phyloP scores from a whole-genome alignment of 2,797 vertebrate genomes.

The Tokudaia muenninki region DNA sequence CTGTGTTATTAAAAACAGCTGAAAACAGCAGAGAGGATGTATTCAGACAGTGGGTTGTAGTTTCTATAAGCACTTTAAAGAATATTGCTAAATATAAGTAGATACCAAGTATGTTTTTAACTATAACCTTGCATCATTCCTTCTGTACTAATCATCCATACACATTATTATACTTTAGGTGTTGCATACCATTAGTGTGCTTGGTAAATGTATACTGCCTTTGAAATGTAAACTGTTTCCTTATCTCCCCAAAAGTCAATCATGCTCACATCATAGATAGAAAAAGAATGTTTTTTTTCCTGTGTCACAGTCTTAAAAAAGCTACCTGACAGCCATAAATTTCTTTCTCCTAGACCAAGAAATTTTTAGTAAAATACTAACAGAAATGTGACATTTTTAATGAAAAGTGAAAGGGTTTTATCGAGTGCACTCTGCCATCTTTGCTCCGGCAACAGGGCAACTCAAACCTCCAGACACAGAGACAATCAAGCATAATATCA shows the following conservation, averaged over 20 bases:
- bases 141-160: slow-evolving; percentile 56
- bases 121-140: slow-evolving; percentile 42
- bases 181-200: slow-evolving; percentile 1
- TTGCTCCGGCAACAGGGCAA: no score
- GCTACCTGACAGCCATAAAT: slow-evolving; percentile 60
- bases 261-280: background rate
- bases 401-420: slow-evolving; percentile 51
- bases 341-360: slow-evolving; percentile 61
- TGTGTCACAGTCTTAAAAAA: slow-evolving; percentile 21
- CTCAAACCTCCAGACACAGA: no score
- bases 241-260: slow-evolving; percentile 45
- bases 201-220: slow-evolving; percentile 52
- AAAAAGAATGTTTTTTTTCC: slow-evolving; percentile 29
- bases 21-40: slow-evolving; percentile 61
- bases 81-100: slow-evolving; percentile 71
- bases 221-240: slow-evolving; percentile 49
- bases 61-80: slow-evolving; percentile 66
- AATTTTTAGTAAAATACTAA: slow-evolving; percentile 74
- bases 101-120: background rate
- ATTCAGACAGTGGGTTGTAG: slow-evolving; percentile 56
- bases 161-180: slow-evolving; percentile 47
- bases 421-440: no score
- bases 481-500: no score
- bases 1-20: slow-evolving; percentile 69
- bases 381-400: slow-evolving; percentile 62